phyloP scores from a whole-genome alignment of 1,140 invertebrate species.

The Brachionus plicatilis region DNA sequence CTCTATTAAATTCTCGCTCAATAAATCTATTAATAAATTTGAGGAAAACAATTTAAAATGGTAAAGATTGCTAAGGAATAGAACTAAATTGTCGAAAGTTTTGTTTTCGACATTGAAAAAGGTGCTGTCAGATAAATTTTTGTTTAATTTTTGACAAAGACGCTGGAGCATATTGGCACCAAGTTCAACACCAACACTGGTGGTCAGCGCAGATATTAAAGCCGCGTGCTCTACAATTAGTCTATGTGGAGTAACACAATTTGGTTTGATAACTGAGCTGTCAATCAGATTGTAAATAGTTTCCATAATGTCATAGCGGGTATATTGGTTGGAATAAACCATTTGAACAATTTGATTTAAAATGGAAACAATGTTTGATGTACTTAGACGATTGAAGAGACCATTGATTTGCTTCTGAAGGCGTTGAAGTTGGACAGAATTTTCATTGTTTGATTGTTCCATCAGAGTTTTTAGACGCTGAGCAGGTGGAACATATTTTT shows the following conservation, averaged over 20 bases:
- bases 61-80: conserved; percentile 74
- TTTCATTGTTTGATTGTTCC: conserved; percentile 57
- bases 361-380: conserved; percentile 78
- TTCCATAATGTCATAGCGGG: conserved; percentile 65
- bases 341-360: conserved; percentile 60
- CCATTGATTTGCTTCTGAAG: conserved; percentile 77
- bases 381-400: conserved; percentile 76
- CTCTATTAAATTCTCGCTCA: conserved; percentile 66
- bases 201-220: conserved; percentile 74
- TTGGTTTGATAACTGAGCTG: not conserved
- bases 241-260: conserved; percentile 65
- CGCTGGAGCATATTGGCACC: conserved; percentile 72
- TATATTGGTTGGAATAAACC: conserved; percentile 76
- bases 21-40: conserved; percentile 43
- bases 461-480: conserved; percentile 58
- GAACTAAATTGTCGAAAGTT: conserved; percentile 71
- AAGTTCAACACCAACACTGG: conserved; percentile 83
- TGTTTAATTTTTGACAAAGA: conserved; percentile 65
- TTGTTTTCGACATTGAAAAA: conserved; percentile 68
- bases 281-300: conserved; percentile 60
- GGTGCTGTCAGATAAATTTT: conserved; percentile 56
- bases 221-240: conserved; percentile 77
- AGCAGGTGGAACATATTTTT: conserved; percentile 74
- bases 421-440: conserved; percentile 61
- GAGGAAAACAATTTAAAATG: conserved; percentile 71